Conservation (phyloP, 2,888 invertebrate species). For the Apocheima hispidaria region DNA sequence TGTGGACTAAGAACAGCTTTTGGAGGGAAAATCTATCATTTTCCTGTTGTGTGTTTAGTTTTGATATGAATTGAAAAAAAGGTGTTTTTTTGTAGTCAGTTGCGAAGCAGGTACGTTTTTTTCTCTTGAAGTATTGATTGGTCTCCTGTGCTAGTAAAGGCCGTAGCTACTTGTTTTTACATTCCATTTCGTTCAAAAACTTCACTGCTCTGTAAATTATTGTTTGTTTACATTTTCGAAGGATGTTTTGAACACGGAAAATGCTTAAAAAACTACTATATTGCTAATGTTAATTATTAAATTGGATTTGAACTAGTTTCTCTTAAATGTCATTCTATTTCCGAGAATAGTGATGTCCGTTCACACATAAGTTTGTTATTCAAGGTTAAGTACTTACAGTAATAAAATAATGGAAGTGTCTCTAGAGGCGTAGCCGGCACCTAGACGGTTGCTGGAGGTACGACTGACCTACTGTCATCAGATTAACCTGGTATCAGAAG, state of each 20-base stretch:
- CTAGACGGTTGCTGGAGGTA: no score
- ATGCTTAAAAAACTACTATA: neutral
- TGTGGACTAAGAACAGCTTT: slow-evolving; percentile 35
- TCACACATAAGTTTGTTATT: neutral
- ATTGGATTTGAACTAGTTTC: neutral
- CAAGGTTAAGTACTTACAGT: neutral
- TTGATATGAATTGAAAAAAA: slow-evolving; percentile 56
- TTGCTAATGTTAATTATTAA: neutral
- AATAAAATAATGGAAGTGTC: neutral
- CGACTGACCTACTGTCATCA: no score
- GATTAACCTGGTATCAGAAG: no score
- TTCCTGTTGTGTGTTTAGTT: slow-evolving; percentile 38
- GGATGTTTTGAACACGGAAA: slow-evolving; percentile 9
- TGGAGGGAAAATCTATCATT: slow-evolving; percentile 42
- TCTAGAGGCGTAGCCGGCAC: no score
- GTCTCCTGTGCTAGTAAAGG: slow-evolving; percentile 40
- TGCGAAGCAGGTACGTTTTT: slow-evolving; percentile 64
- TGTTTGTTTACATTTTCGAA: slow-evolving; percentile 52
- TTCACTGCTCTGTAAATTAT: slow-evolving; percentile 16
- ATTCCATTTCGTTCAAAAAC: slow-evolving; percentile 40
- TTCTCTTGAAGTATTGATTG: slow-evolving; percentile 68
- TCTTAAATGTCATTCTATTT: neutral
- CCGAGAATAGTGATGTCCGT: neutral
- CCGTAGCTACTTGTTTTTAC: slow-evolving; percentile 18
- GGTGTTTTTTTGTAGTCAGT: slow-evolving; percentile 63